Evolutionary conservation across 1,140 invertebrate species (phyloP), one percentile per base, ranked within the genome.

Genomic region (Bathynomus jamesi): DNA sequence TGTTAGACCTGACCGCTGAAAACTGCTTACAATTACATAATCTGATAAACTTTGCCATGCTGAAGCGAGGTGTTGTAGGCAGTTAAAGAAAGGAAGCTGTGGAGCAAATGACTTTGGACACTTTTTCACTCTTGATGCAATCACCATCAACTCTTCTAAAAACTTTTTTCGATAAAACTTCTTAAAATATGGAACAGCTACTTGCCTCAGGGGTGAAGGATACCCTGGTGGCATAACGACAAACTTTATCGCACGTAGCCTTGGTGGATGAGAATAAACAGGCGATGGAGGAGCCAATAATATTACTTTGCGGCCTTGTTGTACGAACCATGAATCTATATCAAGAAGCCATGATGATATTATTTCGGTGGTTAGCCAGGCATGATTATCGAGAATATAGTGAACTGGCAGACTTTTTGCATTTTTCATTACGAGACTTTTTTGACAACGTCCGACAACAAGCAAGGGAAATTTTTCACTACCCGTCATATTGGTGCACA

Each of bases 261-360:
- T 69, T 24, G 69, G 75, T n/a, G 69, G 72, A 61, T 73, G 70
- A 21, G 66, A 68, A n/a, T 76, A 71, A 17, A 76, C 62, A 11
- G 75, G 75, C 4, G 72, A 64, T 28, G 61, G 61, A 28, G 75
- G 67, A 7, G 67, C 75, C 21, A 76, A 62, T 30, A 76, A 67
- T 17, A 76, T 61, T 17, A 76, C 75, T 5, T 72, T 70, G 53
- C 75, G 61, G 11, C 75, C 63, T 46, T 73, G 75, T 69, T 76
- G 75, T 21, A 73, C 72, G 65, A 76, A 76, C 75, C 75, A 76
- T n/a, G 72, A 73, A 53, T 76, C 75, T 28, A 76, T 65, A 69
- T 76, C 75, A 30, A 73, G 69, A 25, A 76, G 62, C 75, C 75
- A 76, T 17, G 75, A 71, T 30, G 70, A 70, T 46, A 76, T 71